Evolutionary conservation across 2,888 invertebrate species (phyloP).

Genomic region (Patella ulyssiponensis): DNA sequence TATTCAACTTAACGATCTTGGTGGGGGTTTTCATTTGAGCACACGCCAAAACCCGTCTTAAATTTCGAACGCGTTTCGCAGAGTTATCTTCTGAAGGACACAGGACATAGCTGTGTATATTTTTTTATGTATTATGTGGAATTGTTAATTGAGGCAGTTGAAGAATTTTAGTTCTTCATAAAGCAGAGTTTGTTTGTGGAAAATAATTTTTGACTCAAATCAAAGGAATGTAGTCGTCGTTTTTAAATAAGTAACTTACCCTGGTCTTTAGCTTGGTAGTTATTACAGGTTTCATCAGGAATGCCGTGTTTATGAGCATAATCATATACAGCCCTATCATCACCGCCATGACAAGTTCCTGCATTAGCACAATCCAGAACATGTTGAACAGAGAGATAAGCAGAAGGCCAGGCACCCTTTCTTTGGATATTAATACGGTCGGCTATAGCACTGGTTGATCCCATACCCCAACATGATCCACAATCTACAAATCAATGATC

Average conservation of each 20-base stretch:
- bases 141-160: too few relatives aligned
- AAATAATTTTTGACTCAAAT: too few relatives aligned
- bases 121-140: too few relatives aligned
- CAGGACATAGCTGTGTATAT: too few relatives aligned
- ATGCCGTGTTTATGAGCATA: slow-evolving; percentile 73
- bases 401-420: slow-evolving; percentile 72
- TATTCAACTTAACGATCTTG: too few relatives aligned
- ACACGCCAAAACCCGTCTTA: too few relatives aligned
- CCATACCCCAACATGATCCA: slow-evolving; percentile 74
- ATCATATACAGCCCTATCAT: slow-evolving; percentile 68
- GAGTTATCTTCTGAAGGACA: too few relatives aligned
- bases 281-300: slow-evolving; percentile 74
- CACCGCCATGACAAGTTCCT: slow-evolving; percentile 70
- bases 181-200: background rate
- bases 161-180: background rate
- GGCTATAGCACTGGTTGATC: slow-evolving; percentile 73
- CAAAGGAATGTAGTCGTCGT: too few relatives aligned
- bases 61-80: too few relatives aligned
- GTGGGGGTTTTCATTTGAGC: too few relatives aligned
- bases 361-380: slow-evolving; percentile 73
- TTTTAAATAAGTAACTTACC: slow-evolving; percentile 53
- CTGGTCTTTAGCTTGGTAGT: slow-evolving; percentile 74
- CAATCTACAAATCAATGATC: slow-evolving; percentile 66
- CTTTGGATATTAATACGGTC: slow-evolving; percentile 74
- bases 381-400: slow-evolving; percentile 73